A percentile compares a stretch with the other conserved stretches of the same genome.
phyloP scores from a whole-genome alignment of 2,888 invertebrate species.

The Arge pagana region DNA sequence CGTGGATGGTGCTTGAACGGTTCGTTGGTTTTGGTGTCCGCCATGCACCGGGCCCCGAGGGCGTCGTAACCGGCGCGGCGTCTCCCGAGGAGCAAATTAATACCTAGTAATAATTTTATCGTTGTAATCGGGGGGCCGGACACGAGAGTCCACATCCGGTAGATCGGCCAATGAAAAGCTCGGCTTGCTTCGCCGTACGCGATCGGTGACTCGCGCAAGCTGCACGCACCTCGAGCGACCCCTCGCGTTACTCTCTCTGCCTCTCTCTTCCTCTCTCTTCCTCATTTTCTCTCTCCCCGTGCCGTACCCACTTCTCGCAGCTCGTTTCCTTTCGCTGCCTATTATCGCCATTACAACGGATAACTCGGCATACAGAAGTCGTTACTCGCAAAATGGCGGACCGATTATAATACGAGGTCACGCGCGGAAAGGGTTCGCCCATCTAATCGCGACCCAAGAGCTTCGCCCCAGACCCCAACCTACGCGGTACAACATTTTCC shows the following conservation, averaged over 20 bases:
- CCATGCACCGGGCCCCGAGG: conserved; percentile 11
- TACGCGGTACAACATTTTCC: too few species aligned
- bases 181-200: too few species aligned
- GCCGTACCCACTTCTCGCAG: neutral
- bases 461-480: too few species aligned
- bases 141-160: conserved; percentile 18
- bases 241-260: too few species aligned
- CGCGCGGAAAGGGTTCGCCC: too few species aligned
- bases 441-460: too few species aligned
- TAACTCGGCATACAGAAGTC: conserved; percentile 35
- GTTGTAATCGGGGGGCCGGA: conserved; percentile 15
- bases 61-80: conserved; percentile 13
- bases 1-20: conserved; percentile 4
- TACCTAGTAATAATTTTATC: conserved; percentile 20
- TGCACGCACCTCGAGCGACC: conserved; percentile 14
- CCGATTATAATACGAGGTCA: too few species aligned
- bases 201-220: conserved; percentile 6
- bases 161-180: conserved; percentile 8
- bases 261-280: too few species aligned
- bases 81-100: conserved; percentile 12
- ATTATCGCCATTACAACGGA: conserved; percentile 46
- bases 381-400: conserved; percentile 42
- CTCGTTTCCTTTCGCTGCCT: conserved; percentile 8
- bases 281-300: too few species aligned
- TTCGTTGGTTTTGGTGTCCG: conserved; percentile 13